Base-by-base conservation (phyloP, 2,888 invertebrate genomes). In the Mechanitis mazaeus region DNA sequence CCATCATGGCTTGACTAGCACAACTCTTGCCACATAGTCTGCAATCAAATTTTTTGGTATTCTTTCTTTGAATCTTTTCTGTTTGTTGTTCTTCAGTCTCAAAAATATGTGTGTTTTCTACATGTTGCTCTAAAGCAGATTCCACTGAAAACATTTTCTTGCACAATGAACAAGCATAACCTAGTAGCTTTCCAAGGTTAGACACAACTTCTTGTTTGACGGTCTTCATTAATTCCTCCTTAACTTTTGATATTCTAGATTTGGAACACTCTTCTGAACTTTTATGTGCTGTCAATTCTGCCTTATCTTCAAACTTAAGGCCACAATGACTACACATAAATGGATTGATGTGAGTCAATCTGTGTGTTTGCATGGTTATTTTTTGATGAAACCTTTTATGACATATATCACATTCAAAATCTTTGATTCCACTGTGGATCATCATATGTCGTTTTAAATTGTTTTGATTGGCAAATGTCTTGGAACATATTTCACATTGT, bases 391-490 rank as follows among this genome's bases (percentile, higher is more conserved):
- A 91, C 45, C 84, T 73, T 65, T 89, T 90, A 11, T 75, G 77
- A 68, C 91, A 91, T 9, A 91, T 79, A 60, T 90, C 89, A 72
- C 91, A 91, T 68, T 85, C 84, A 66, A 85, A 91, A n/a, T 88
- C 86, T 65, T 83, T 80, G 2, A 86, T 71, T 0, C 88, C 90
- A 0, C 73, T 82, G 63, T 91, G 91, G 6, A 90, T 90, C 84
- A 87, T 85, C 86, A 89, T 87, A 69, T 91, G 91, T 1, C 90
- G 83, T 74, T 90, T 90, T 31, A 90, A 73, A 64, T 91, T 91
- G 65, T 90, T 88, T 0, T 86, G 85, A 68, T 89, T 91, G 0
- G 90, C 90, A 75, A 91, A 91, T 12, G 90, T 88, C 65, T 91
- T 91, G 1, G 72, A 72, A 63, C 91, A 91, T 3, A 87, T 53